Percentiles rank a stretch among this genome's conserved stretches.
Conservation (phyloP, 2,113 vertebrate species). For the Paralichthys olivaceus region DNA sequence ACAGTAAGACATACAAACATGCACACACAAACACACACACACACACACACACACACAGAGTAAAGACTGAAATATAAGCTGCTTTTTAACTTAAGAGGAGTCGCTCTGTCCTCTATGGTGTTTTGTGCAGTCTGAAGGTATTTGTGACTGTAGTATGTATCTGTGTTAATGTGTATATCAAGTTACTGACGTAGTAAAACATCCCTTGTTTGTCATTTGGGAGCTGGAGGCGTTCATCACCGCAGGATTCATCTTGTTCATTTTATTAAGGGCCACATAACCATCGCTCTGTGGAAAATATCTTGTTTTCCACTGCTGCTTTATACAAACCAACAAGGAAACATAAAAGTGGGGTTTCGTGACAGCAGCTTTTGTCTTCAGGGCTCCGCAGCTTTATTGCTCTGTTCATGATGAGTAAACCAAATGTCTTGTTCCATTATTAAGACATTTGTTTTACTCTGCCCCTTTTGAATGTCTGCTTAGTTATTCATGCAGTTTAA, state of each 20-base stretch:
- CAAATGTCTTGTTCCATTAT: conserved; percentile 39
- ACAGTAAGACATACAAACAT: not conserved
- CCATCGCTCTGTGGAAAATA: conserved; percentile 17
- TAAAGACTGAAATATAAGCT: not conserved
- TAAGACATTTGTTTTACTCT: conserved; percentile 37
- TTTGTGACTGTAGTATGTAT: not conserved
- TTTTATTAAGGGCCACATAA: conserved; percentile 52
- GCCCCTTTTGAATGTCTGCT: conserved; percentile 12
- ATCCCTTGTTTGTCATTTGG: conserved; percentile 42
- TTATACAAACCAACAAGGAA: conserved; percentile 30
- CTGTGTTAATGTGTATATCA: conserved; percentile 33
- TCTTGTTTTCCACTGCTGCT: not conserved
- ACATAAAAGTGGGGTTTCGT: conserved; percentile 32
- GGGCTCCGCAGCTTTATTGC: conserved; percentile 2
- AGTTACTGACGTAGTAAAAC: conserved; percentile 49
- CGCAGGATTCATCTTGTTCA: conserved; percentile 20
- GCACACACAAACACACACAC: conserved; percentile 1
- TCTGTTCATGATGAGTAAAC: conserved; percentile 24
- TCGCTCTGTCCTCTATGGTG: not conserved
- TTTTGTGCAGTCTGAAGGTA: not conserved
- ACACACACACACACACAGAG: not conserved
- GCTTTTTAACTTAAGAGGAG: not conserved
- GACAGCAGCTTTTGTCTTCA: conserved; percentile 12
- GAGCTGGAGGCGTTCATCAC: conserved; percentile 31
- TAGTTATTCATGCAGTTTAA: conserved; percentile 34